Evolutionary conservation across 1,140 invertebrate species (phyloP).

Genomic region (Linepithema humile): DNA sequence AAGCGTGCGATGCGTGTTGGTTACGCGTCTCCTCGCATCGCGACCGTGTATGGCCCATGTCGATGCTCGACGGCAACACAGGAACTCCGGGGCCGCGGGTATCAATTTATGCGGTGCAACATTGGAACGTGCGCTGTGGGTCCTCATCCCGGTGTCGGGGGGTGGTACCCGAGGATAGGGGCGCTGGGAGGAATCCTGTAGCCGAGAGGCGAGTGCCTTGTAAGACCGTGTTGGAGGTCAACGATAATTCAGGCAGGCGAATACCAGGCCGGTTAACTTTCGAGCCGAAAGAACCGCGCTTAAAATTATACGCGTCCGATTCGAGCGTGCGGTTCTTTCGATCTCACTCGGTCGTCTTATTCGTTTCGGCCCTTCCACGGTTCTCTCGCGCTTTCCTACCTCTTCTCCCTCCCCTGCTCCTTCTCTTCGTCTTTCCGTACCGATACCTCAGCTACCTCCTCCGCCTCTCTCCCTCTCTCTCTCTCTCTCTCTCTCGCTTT

Average conservation of each 20-base stretch:
- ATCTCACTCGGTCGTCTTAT: conserved; percentile 66
- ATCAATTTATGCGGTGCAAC: conserved; percentile 83
- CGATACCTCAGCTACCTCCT: conserved; percentile 10
- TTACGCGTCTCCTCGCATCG: conserved; percentile 24
- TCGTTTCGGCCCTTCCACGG: conserved; percentile 23
- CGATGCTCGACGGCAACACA: conserved; percentile 75
- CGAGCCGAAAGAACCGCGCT: conserved; percentile 76
- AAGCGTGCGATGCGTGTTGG: conserved; percentile 64
- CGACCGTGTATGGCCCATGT: conserved; percentile 63
- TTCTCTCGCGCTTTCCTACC: conserved; percentile 1
- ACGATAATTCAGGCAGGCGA: conserved; percentile 81
- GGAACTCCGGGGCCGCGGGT: conserved; percentile 74
- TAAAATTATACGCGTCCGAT: conserved; percentile 79
- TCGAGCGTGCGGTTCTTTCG: conserved; percentile 64
- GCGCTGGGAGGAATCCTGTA: conserved; percentile 59
- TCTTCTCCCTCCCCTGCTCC: background rate
- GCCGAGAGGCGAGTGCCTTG: conserved; percentile 73
- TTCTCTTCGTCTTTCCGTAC: conserved; percentile 3
- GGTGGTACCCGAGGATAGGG: conserved; percentile 48
- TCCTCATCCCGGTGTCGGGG: conserved; percentile 57
- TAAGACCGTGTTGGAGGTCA: conserved; percentile 82
- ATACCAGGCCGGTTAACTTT: conserved; percentile 76
- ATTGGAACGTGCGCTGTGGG: conserved; percentile 74
- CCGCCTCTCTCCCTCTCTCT: background rate
- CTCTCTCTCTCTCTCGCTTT: background rate